Percentiles rank a stretch among this genome's conserved stretches.
Conservation (phyloP, 2,888 invertebrate species). For the Trichopoda pennipes region DNA sequence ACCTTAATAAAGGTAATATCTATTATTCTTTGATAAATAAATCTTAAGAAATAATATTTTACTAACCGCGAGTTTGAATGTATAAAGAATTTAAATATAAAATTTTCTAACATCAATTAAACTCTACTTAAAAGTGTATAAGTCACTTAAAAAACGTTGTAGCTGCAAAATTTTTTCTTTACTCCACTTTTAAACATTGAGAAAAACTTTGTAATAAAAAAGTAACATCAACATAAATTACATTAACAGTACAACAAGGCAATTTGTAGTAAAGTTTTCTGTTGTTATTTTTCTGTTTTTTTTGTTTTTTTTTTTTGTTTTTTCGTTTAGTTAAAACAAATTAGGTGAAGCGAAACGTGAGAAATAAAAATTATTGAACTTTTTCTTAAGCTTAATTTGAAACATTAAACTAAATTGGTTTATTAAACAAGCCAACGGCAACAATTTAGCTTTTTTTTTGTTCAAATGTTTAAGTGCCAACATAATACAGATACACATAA, state of each 20-base stretch:
- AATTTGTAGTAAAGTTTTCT: slow-evolving; percentile 36
- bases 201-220: neutral
- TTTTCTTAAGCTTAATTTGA: slow-evolving; percentile 36
- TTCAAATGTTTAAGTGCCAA: slow-evolving; percentile 10
- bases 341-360: slow-evolving; percentile 36
- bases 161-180: neutral
- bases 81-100: neutral
- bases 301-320: slow-evolving; percentile 4
- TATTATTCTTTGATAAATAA: too few relatives aligned
- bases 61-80: neutral
- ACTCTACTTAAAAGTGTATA: slow-evolving; percentile 12
- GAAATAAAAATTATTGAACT: slow-evolving; percentile 56
- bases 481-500: neutral
- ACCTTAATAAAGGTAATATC: too few relatives aligned
- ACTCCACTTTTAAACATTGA: neutral
- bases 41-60: neutral
- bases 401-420: slow-evolving; percentile 58
- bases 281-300: neutral
- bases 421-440: slow-evolving; percentile 18
- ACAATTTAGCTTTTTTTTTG: neutral
- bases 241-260: slow-evolving; percentile 11
- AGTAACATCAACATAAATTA: slow-evolving; percentile 12
- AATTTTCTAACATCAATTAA: slow-evolving; percentile 2
- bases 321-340: slow-evolving; percentile 27
- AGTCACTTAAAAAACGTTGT: neutral